Conservation (phyloP, 2,888 invertebrate species). For the Teleiodes luculella region DNA sequence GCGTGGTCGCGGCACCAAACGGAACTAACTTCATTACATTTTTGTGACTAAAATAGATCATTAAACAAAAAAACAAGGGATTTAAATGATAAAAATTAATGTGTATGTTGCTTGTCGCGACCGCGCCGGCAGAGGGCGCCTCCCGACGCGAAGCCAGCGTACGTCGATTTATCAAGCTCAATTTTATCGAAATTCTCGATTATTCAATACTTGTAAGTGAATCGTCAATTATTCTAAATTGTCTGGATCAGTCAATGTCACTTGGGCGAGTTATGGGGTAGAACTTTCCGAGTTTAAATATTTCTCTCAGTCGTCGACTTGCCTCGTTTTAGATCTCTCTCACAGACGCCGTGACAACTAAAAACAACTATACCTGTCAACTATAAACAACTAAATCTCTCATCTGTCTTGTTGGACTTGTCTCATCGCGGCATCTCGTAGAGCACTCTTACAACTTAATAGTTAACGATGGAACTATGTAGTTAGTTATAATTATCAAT, state of each 20-base stretch:
- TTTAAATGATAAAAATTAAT: conserved; percentile 1
- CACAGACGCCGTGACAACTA: no score
- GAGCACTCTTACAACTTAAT: conserved; percentile 34
- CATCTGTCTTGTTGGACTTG: neutral
- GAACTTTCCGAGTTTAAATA: conserved; percentile 27
- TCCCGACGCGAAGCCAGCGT: conserved; percentile 44
- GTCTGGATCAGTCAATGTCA: conserved; percentile 26
- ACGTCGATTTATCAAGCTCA: conserved; percentile 74
- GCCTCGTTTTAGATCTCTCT: neutral
- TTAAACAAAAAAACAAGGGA: conserved; percentile 1
- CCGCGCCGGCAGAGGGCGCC: conserved; percentile 30
- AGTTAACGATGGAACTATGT: conserved; percentile 58
- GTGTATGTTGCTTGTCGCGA: conserved; percentile 22
- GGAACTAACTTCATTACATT: conserved; percentile 1
- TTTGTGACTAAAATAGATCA: neutral
- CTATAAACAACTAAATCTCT: no score
- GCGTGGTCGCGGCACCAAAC: conserved; percentile 34
- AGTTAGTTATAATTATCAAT: conserved; percentile 65
- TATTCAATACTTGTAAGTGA: conserved; percentile 69
- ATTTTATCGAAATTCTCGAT: conserved; percentile 66
- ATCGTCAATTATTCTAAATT: conserved; percentile 66
- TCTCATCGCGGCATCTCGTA: conserved; percentile 3
- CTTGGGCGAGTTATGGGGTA: conserved; percentile 44
- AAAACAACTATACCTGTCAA: no score
- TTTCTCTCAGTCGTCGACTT: conserved; percentile 41